These are phyloP conservation scores for Geodia barretti DNA, from an alignment of 37 sponge, comb jelly and placozoan species.

Conservation along the genomic window DNA sequence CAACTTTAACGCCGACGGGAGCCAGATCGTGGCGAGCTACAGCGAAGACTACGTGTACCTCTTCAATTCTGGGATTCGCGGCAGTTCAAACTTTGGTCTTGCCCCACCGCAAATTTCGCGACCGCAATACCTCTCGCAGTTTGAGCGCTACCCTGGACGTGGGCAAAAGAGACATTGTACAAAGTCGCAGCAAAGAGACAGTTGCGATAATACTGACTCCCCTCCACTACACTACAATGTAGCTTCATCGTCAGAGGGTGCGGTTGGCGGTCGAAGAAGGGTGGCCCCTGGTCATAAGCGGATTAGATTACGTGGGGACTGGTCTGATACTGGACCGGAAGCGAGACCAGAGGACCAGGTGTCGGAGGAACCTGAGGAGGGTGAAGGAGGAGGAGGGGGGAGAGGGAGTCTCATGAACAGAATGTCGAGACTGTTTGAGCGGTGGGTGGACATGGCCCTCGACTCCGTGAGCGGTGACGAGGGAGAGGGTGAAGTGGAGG, in stretches of 20 bases:
- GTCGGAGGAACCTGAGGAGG: slow-evolving; percentile 1
- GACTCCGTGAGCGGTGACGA: background rate
- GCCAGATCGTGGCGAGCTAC: slow-evolving; percentile 79
- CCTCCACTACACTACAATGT: too few relatives aligned
- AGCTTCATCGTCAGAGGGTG: background rate
- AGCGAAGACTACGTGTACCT: slow-evolving; percentile 83
- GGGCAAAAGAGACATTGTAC: background rate
- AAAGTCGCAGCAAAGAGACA: background rate
- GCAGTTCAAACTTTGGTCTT: background rate
- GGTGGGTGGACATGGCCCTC: slow-evolving; percentile 67
- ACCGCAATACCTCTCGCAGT: slow-evolving; percentile 8
- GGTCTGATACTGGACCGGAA: slow-evolving; percentile 93
- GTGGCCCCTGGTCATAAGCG: slow-evolving; percentile 44
- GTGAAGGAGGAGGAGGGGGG: slow-evolving; percentile 1
- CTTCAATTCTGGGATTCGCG: slow-evolving; percentile 54
- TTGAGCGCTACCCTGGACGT: slow-evolving; percentile 5
- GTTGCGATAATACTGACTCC: background rate
- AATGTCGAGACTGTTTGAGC: slow-evolving; percentile 68
- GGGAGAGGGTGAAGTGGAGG: slow-evolving; percentile 4
- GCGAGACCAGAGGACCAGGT: slow-evolving; percentile 66
- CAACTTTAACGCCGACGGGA: slow-evolving; percentile 65
- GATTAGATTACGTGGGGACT: slow-evolving; percentile 84
- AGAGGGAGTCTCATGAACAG: slow-evolving; percentile 40
- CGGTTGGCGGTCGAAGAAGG: background rate
- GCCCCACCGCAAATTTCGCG: background rate